Percentiles rank a stretch among this genome's conserved stretches.
These are phyloP conservation scores for Agrilus biguttatus DNA, from an alignment of 2,888 invertebrate genomes.

Conservation along the genomic window DNA sequence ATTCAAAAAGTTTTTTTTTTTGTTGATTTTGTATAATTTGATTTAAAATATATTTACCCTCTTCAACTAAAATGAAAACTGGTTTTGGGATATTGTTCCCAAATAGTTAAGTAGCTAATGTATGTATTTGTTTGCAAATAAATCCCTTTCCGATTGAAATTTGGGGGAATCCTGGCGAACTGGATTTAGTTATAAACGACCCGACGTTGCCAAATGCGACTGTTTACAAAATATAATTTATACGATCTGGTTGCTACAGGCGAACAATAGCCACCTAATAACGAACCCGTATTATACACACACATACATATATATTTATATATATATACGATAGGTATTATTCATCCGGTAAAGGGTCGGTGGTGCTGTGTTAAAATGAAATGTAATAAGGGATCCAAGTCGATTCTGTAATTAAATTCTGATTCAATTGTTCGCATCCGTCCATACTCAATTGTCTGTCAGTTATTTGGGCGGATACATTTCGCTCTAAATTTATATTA, in stretches of 20 bases:
- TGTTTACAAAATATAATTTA: conserved; percentile 32
- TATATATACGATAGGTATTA: no score
- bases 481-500: no score
- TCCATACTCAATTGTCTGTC: conserved; percentile 9
- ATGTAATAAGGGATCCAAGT: conserved; percentile 24
- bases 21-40: no score
- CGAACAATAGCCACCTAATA: conserved; percentile 31
- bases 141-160: neutral
- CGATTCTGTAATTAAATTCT: conserved; percentile 33
- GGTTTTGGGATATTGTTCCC: no score
- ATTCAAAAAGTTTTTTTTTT: no score
- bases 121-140: no score
- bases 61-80: no score
- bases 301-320: conserved; percentile 2
- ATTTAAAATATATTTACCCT: no score
- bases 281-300: conserved; percentile 30
- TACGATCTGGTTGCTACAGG: conserved; percentile 33
- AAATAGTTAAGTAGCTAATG: no score
- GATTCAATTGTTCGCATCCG: conserved; percentile 29
- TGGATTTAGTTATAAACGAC: neutral
- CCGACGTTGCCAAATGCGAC: conserved; percentile 23
- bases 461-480: conserved; percentile 1
- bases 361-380: conserved; percentile 7
- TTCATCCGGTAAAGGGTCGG: neutral
- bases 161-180: conserved; percentile 1